Evolutionary conservation across 1,140 invertebrate species (phyloP).

Genomic region (Diuraphis noxia): DNA sequence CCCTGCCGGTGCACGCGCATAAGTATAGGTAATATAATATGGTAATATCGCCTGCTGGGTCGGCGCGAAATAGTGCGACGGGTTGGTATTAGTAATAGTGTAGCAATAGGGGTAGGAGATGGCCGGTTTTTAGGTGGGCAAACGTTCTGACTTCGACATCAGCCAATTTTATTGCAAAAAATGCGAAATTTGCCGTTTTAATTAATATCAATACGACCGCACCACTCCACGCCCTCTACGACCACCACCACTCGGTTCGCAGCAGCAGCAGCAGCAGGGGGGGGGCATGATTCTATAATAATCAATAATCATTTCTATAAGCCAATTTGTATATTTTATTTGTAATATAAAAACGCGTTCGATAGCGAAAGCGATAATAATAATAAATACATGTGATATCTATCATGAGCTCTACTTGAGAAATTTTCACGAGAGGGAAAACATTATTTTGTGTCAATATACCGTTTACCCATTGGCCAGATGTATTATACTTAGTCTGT

Average conservation of each 20-base stretch:
- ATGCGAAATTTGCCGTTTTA: not conserved
- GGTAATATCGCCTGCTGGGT: not conserved
- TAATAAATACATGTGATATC: no score
- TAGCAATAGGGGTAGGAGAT: not conserved
- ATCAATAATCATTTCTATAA: no score
- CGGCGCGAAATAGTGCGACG: not conserved
- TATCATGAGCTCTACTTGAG: no score
- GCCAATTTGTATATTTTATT: no score
- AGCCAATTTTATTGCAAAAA: not conserved
- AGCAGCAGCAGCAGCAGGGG: not conserved
- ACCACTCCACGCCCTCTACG: no score
- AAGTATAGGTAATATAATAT: not conserved
- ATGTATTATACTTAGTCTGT: no score
- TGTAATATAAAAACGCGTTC: no score
- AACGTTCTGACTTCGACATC: not conserved
- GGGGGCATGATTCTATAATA: no score
- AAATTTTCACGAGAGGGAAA: no score
- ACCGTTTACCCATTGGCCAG: no score
- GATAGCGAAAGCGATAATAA: no score
- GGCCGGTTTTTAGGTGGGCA: not conserved
- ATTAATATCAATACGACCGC: not conserved
- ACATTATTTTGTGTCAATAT: no score
- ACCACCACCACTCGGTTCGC: accelerated
- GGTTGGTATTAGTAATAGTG: not conserved
- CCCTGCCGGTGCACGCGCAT: not conserved